Evolutionary conservation across 1,140 invertebrate species (phyloP).

Genomic region (Odontomachus brunneus): DNA sequence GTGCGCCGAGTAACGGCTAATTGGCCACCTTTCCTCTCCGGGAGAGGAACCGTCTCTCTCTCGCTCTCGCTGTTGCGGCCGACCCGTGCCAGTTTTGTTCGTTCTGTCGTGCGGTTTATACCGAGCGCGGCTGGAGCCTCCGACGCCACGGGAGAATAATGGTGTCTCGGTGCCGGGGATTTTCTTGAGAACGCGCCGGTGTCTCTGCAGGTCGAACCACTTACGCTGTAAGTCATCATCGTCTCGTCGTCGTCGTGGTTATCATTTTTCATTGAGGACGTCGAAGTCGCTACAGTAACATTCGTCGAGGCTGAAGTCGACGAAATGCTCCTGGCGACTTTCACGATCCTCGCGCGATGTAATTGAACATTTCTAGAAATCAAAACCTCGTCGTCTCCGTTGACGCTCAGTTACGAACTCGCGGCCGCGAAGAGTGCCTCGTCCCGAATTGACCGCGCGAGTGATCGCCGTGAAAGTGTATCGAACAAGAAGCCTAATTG

Average conservation of each 20-base stretch:
- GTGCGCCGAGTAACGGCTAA: constrained; percentile 84
- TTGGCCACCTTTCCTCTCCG: constrained; percentile 83
- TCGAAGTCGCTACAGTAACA: too few relatives aligned
- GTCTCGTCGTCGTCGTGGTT: too few relatives aligned
- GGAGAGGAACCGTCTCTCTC: constrained; percentile 76
- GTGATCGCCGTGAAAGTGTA: constrained; percentile 58
- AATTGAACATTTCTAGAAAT: not conserved
- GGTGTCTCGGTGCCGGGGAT: constrained; percentile 27
- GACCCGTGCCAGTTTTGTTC: constrained; percentile 80
- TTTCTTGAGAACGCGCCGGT: constrained; percentile 28
- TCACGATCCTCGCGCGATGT: too few relatives aligned
- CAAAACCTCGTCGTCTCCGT: not conserved
- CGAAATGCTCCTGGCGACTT: too few relatives aligned
- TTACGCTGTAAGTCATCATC: constrained; percentile 12
- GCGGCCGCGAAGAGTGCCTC: constrained; percentile 25
- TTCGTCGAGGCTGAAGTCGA: too few relatives aligned
- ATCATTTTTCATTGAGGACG: too few relatives aligned
- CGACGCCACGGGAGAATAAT: constrained; percentile 34
- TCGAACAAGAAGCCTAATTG: constrained; percentile 57
- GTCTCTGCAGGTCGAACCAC: not conserved
- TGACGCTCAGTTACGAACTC: constrained; percentile 1
- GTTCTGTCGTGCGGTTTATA: constrained; percentile 75
- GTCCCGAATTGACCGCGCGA: constrained; percentile 44
- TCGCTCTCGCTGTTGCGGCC: constrained; percentile 69
- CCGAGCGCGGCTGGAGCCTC: constrained; percentile 42